Evolutionary conservation across 2,113 vertebrate species (phyloP).

Genomic region (Genyomyrus donnyi): DNA sequence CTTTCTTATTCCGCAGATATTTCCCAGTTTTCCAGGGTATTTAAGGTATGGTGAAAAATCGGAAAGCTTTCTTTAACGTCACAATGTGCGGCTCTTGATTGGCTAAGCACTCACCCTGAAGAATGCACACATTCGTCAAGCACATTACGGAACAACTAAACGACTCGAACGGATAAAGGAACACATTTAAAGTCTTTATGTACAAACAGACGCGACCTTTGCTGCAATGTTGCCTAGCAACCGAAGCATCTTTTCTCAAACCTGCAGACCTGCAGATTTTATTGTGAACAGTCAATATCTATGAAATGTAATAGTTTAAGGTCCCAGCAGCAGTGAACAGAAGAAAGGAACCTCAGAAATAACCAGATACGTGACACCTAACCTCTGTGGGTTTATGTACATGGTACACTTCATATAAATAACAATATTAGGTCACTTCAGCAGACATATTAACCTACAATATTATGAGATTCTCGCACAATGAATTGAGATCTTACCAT

Average conservation of each 20-base stretch:
- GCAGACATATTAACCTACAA: neutral
- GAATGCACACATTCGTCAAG: neutral
- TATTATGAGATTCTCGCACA: neutral
- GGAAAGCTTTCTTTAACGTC: neutral
- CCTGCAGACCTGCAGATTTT: neutral
- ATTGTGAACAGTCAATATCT: neutral
- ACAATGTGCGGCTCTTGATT: neutral
- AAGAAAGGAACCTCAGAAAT: neutral
- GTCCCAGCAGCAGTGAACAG: neutral
- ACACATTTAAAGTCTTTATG: neutral
- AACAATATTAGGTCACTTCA: neutral
- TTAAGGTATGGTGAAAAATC: neutral
- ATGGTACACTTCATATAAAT: neutral
- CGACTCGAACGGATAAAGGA: neutral
- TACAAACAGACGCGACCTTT: neutral
- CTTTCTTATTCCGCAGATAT: neutral
- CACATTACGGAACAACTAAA: neutral
- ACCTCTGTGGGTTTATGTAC: neutral
- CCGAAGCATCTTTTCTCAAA: neutral
- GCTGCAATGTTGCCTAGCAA: slow-evolving; percentile 6
- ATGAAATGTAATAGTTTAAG: neutral
- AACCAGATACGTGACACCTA: neutral
- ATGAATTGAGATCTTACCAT: neutral
- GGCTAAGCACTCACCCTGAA: neutral
- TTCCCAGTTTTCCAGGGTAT: neutral